Evolutionary conservation across 2,113 vertebrate genomes (phyloP).

Genomic region (Perognathus longimembris): DNA sequence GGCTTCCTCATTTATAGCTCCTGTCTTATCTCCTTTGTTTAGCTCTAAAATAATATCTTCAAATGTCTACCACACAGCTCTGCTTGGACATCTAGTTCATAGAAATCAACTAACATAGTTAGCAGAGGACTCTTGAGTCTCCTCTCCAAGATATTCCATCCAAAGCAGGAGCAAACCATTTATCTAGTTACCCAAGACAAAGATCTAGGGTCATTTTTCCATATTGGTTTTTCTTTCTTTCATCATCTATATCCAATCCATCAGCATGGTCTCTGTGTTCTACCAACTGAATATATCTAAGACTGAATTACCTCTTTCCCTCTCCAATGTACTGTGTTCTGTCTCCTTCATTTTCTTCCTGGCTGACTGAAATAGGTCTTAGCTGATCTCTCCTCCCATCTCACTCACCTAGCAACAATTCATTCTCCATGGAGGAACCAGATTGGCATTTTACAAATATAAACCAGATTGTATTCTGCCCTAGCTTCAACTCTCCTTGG

Average conservation of each 20-base stretch:
- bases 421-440: not conserved
- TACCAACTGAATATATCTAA: not conserved
- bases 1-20: not conserved
- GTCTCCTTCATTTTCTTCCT: not conserved
- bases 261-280: not conserved
- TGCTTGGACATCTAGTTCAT: not conserved
- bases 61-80: not conserved
- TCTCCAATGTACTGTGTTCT: not conserved
- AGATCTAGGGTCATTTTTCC: not conserved
- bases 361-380: not conserved
- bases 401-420: not conserved
- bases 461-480: not conserved
- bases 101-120: not conserved
- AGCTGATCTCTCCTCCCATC: not conserved
- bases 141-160: not conserved
- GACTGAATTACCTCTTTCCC: not conserved
- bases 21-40: not conserved
- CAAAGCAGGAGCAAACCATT: not conserved
- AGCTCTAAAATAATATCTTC: not conserved
- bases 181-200: not conserved
- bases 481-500: not conserved
- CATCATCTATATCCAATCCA: not conserved
- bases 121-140: not conserved
- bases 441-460: slow-evolving; percentile 11
- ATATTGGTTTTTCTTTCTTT: not conserved